A percentile compares a stretch with the other conserved stretches of the same genome.
phyloP scores from a whole-genome alignment of 2,113 vertebrate genomes.

The Taxidea taxus region DNA sequence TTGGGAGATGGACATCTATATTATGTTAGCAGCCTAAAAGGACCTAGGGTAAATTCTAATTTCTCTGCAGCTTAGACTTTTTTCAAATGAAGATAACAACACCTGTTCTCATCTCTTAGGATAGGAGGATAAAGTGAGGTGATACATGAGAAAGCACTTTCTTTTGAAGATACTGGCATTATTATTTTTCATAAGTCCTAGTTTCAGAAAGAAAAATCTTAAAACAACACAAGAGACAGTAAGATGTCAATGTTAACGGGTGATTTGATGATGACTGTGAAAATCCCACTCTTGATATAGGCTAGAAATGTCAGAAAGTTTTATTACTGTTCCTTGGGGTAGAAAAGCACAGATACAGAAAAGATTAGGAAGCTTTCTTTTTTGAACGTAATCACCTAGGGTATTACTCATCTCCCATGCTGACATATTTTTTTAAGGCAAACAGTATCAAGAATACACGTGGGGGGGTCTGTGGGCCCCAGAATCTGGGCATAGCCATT shows the following conservation, averaged over 20 bases:
- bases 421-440: slow-evolving; percentile 36
- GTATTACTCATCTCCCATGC: slow-evolving; percentile 19
- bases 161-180: slow-evolving; percentile 52
- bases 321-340: slow-evolving; percentile 32
- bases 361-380: slow-evolving; percentile 44
- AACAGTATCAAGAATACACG: slow-evolving; percentile 34
- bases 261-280: slow-evolving; percentile 53
- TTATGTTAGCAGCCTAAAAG: background rate
- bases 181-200: slow-evolving; percentile 65
- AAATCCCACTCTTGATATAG: slow-evolving; percentile 62
- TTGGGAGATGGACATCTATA: background rate
- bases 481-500: slow-evolving; percentile 28
- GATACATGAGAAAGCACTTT: slow-evolving; percentile 44
- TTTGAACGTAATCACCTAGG: slow-evolving; percentile 5
- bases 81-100: slow-evolving; percentile 27
- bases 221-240: slow-evolving; percentile 58
- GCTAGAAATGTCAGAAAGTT: slow-evolving; percentile 60
- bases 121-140: slow-evolving; percentile 52
- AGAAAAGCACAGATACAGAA: slow-evolving; percentile 38
- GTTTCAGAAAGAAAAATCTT: slow-evolving; percentile 65
- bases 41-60: background rate
- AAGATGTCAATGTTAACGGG: slow-evolving; percentile 52
- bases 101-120: slow-evolving; percentile 38
- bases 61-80: background rate
- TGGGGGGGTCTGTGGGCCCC: background rate